Evolutionary conservation across 1,140 invertebrate genomes (phyloP), one percentile per base, ranked within the genome.

Genomic region (Hyposmocoma kahamanoa): DNA sequence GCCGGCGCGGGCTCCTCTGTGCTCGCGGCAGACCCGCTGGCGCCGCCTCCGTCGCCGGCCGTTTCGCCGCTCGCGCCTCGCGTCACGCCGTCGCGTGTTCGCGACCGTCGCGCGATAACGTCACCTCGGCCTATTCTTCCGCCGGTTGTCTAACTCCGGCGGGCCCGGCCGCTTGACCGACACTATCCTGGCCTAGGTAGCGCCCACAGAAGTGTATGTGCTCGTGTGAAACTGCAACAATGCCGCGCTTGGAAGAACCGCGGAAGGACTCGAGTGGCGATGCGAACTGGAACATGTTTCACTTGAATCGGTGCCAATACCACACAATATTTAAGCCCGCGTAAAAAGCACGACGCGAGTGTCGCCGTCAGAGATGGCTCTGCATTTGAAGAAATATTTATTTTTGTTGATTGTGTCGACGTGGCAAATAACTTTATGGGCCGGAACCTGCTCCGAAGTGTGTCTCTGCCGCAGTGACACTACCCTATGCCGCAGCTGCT

Each of bases 361-460:
- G n/a, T n/a, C n/a, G n/a, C n/a, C n/a, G 30, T 48, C 42, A 66
- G 64, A 72, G 47, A 84, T 84, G 81, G 76, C 78, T 74, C 48
- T 66, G 43, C 58, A 56, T 44, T 57, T 64, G 38, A 73, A 67
- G 57, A 68, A 74, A 59, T 78, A 60, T 67, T 69, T 79, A 51
- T 47, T 84, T 65, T 61, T 71, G 53, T 59, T 69, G 57, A 64
- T 81, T 56, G 60, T 78, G 56, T 67, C 67, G 42, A 62, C 56
- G 22, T 73, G 67, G 65, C 67, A 75, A 62, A 56, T 73, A 45
- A 63, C 54, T 34, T 59, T 69, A 51, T 59, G 70, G 42, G 71
- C 68, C 36, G 71, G 62, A 36, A 67, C 61, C 6, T 78, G 74
- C 53, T 53, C 62, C 13, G 72, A 68, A 54, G 56, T 59, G 54